phyloP scores from a whole-genome alignment of 2,113 vertebrate genomes.

The Morone chrysops region DNA sequence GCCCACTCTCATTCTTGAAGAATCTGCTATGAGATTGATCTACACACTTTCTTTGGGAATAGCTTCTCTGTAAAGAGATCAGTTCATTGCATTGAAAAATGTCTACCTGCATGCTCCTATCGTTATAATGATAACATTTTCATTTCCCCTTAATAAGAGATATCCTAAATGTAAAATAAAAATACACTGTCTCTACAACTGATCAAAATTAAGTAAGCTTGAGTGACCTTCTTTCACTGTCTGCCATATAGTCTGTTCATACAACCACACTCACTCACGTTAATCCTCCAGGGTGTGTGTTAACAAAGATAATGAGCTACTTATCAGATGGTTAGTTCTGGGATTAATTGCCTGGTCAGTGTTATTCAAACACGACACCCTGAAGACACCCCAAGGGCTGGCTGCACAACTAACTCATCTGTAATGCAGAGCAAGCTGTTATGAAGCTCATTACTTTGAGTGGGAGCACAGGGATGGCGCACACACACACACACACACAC shows the following conservation, averaged over 20 bases:
- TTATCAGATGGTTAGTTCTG: slow-evolving; percentile 69
- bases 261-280: slow-evolving; percentile 3
- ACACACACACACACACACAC: slow-evolving; percentile 30
- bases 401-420: slow-evolving; percentile 60
- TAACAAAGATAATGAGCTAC: slow-evolving; percentile 72
- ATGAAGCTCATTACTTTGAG: slow-evolving; percentile 70
- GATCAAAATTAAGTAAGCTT: neutral
- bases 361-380: slow-evolving; percentile 71
- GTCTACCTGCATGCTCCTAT: no score
- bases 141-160: neutral
- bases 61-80: neutral
- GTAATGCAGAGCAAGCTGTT: slow-evolving; percentile 69
- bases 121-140: neutral
- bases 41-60: neutral
- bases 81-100: neutral
- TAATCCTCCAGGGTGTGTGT: slow-evolving; percentile 51
- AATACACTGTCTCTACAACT: neutral
- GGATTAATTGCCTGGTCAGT: slow-evolving; percentile 74
- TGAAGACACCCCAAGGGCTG: slow-evolving; percentile 67
- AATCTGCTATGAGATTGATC: slow-evolving; percentile 6
- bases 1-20: neutral
- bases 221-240: slow-evolving; percentile 15
- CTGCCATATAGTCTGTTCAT: slow-evolving; percentile 16
- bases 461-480: slow-evolving; percentile 37
- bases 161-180: neutral